A percentile compares a stretch with the other conserved stretches of the same genome.
These are phyloP conservation scores for Peribatodes rhomboidaria DNA, from an alignment of 2,888 invertebrate genomes.

Conservation along the genomic window DNA sequence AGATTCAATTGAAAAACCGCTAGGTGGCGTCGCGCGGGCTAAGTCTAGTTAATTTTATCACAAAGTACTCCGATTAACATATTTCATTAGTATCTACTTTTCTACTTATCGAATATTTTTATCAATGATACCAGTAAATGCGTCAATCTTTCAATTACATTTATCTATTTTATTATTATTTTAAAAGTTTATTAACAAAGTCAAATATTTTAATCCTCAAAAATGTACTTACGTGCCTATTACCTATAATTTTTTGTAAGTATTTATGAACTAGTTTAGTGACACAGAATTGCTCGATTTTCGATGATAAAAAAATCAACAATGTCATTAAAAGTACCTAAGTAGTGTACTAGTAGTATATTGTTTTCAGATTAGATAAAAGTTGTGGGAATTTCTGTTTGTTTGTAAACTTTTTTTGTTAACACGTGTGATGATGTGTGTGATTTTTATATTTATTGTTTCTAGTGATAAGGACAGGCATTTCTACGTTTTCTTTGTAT, in stretches of 20 bases:
- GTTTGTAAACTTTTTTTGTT: conserved; percentile 13
- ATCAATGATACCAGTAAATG: background rate
- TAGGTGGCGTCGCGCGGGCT: too few species aligned
- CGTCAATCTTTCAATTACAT: conserved; percentile 9
- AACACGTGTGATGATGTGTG: background rate
- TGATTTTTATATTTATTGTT: conserved; percentile 8
- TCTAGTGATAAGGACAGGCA: background rate
- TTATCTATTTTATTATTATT: conserved; percentile 33
- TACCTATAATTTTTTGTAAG: too few species aligned
- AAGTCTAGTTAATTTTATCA: too few species aligned
- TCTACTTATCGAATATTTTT: background rate
- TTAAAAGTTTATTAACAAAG: conserved; percentile 17
- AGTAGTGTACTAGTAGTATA: background rate
- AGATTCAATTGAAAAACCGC: too few species aligned
- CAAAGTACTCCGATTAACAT: too few species aligned
- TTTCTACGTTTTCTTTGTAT: too few species aligned
- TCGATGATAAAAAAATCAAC: conserved; percentile 3
- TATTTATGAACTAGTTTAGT: conserved; percentile 49
- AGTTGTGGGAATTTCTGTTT: conserved; percentile 9
- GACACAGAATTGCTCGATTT: conserved; percentile 41
- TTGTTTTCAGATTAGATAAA: conserved; percentile 21
- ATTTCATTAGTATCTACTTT: too few species aligned
- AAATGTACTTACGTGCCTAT: too few species aligned
- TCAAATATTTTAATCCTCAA: conserved; percentile 23
- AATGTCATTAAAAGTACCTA: too few species aligned